Conservation (phyloP, 2,797 vertebrate species). For the Chanos chanos region DNA sequence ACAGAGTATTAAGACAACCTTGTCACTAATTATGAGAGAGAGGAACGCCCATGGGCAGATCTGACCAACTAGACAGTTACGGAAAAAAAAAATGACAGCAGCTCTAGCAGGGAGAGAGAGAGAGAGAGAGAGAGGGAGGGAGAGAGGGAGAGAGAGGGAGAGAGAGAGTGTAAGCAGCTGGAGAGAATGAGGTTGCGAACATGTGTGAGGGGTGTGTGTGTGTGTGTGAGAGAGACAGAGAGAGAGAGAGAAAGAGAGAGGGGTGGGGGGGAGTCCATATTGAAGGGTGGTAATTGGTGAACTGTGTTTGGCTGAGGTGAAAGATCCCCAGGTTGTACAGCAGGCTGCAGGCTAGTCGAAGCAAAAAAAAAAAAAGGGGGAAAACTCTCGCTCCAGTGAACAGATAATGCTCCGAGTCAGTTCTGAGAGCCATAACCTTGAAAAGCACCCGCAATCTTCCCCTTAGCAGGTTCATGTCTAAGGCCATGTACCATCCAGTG, state of each 20-base stretch:
- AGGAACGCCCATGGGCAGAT: conserved; percentile 22
- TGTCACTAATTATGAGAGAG: conserved; percentile 39
- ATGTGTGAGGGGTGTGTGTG: conserved; percentile 9
- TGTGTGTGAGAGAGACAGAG: conserved; percentile 1
- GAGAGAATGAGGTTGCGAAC: conserved; percentile 4
- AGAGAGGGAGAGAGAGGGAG: conserved; percentile 7
- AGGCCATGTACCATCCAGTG: too few relatives aligned
- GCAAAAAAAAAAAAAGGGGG: neutral
- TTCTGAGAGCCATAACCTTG: conserved; percentile 21
- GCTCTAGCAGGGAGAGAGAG: neutral
- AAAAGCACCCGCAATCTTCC: conserved; percentile 20
- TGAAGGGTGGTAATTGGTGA: conserved; percentile 34
- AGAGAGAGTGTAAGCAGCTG: neutral
- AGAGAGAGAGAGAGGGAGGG: conserved; percentile 2
- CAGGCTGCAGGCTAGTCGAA: conserved; percentile 5
- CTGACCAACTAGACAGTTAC: too few relatives aligned
- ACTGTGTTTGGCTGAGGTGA: conserved; percentile 14
- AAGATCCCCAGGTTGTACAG: conserved; percentile 31
- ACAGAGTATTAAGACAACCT: conserved; percentile 24
- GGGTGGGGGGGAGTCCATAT: conserved; percentile 11
- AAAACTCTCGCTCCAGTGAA: neutral
- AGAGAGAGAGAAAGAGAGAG: conserved; percentile 5
- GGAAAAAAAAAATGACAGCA: conserved; percentile 19
- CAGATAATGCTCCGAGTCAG: conserved; percentile 11
- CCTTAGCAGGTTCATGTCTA: neutral